Evolutionary conservation across 2,888 invertebrate species (phyloP).

Genomic region (Torymus auratus): DNA sequence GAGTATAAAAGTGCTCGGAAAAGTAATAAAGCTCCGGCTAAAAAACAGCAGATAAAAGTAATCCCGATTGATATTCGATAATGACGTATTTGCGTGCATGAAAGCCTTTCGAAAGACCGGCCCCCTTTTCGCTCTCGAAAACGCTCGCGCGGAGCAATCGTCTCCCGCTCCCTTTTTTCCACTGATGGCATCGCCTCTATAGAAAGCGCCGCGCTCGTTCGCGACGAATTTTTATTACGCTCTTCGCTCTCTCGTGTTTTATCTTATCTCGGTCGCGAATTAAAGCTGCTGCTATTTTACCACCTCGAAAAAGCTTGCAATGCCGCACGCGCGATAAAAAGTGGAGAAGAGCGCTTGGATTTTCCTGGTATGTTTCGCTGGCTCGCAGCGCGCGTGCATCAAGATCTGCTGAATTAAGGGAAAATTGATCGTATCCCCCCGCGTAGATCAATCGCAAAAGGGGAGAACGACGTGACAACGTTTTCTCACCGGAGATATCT

Average conservation of each 20-base stretch:
- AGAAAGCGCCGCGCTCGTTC: neutral
- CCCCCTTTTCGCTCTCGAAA: neutral
- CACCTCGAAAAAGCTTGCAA: neutral
- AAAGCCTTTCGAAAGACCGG: neutral
- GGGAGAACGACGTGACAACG: neutral
- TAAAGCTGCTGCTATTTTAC: conserved; percentile 19
- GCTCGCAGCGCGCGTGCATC: too few species aligned
- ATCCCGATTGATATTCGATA: conserved; percentile 12
- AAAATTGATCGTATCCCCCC: conserved; percentile 12
- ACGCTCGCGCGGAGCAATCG: too few species aligned
- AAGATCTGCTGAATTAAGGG: neutral
- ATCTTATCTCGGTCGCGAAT: conserved; percentile 17
- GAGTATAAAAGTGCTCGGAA: too few species aligned
- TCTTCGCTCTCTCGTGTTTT: conserved; percentile 7
- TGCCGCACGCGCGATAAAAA: neutral
- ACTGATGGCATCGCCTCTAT: too few species aligned
- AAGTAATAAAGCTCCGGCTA: too few species aligned
- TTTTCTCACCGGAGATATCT: neutral
- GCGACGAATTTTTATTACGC: conserved; percentile 14
- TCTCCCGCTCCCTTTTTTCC: too few species aligned
- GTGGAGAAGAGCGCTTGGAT: too few species aligned
- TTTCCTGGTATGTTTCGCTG: too few species aligned
- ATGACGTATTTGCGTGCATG: neutral
- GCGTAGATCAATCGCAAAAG: neutral
- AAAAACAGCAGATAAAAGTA: too few species aligned